Conservation (phyloP, 2,113 vertebrate genomes). For the Sinosuthora webbiana region DNA sequence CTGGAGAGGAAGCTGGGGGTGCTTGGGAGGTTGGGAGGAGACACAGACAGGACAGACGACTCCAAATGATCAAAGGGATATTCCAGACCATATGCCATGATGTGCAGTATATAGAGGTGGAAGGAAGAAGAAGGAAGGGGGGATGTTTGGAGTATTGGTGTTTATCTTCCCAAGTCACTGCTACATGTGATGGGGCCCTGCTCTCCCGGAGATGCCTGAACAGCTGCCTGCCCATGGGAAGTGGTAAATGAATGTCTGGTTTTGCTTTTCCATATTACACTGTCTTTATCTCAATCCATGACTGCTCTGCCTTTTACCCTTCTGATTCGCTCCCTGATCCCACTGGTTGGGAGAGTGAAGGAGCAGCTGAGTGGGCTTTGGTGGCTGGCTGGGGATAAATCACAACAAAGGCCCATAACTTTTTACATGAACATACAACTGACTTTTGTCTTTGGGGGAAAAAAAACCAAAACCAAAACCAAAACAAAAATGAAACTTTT, state of each 20-base stretch:
- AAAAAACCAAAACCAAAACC: background rate
- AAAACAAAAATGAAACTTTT: background rate
- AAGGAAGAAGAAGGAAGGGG: background rate
- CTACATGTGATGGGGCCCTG: accelerated
- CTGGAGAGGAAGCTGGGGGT: background rate
- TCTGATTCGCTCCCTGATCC: background rate
- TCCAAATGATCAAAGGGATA: background rate
- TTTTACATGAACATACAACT: background rate
- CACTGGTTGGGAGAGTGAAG: background rate
- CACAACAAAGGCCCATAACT: background rate
- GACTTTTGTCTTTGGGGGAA: background rate
- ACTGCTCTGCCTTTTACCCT: background rate
- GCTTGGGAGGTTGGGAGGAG: background rate
- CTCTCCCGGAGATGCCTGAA: background rate
- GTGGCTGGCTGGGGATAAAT: background rate
- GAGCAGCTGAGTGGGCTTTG: accelerated
- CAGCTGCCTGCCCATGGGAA: background rate
- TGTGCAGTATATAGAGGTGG: background rate
- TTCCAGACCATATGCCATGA: background rate
- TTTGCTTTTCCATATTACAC: background rate
- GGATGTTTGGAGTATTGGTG: background rate
- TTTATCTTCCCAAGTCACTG: background rate
- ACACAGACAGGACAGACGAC: background rate
- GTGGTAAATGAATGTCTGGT: background rate
- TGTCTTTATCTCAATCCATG: too few species aligned